phyloP scores from a whole-genome alignment of 2,888 invertebrate genomes.

The Apamea crenata region DNA sequence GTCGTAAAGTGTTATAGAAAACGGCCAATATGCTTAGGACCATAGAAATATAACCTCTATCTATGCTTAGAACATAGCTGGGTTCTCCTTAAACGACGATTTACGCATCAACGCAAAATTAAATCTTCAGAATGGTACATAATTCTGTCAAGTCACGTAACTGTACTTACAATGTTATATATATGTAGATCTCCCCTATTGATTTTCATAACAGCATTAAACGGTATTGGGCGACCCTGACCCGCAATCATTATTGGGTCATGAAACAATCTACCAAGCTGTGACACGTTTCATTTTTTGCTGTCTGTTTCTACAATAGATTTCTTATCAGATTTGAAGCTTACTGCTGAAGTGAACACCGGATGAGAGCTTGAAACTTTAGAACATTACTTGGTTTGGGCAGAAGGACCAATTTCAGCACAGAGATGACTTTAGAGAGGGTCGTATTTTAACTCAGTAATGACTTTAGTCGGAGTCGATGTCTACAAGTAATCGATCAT shows the following conservation, averaged over 20 bases:
- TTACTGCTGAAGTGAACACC: neutral
- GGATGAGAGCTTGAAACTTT: neutral
- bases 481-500: constrained; percentile 21
- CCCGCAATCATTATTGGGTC: constrained; percentile 52
- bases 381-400: neutral
- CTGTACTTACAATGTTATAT: constrained; percentile 1
- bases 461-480: neutral
- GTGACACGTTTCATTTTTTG: constrained; percentile 20
- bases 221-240: constrained; percentile 42
- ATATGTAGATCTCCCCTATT: constrained; percentile 36
- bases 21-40: neutral
- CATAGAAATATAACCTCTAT: too few species aligned
- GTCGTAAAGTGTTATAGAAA: neutral
- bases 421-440: neutral
- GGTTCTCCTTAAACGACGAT: neutral
- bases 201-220: constrained; percentile 46
- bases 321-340: neutral
- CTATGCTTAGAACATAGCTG: neutral
- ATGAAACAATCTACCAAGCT: constrained; percentile 26
- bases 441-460: neutral
- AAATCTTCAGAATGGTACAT: neutral
- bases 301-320: neutral
- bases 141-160: constrained; percentile 6
- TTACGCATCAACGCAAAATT: too few species aligned
- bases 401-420: neutral